phyloP scores from a whole-genome alignment of 2,888 invertebrate genomes.

The Eucera pruinosa region DNA sequence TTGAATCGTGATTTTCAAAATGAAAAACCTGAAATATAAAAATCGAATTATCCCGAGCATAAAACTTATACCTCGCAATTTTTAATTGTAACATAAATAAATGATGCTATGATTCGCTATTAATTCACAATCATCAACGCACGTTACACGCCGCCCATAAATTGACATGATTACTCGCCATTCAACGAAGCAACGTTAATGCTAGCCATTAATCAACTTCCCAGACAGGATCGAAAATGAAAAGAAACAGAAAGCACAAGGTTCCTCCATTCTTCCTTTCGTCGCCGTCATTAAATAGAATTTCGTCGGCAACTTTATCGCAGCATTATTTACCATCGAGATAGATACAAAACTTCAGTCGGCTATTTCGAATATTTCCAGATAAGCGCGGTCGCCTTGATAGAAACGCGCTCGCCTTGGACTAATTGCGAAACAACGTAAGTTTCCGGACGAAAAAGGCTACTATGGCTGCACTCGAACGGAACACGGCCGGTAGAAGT shows the following conservation, averaged over 20 bases:
- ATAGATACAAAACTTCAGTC: conserved; percentile 23
- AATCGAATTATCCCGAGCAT: too few species aligned
- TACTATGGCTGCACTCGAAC: neutral
- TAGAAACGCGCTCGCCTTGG: conserved; percentile 54
- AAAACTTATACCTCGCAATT: too few species aligned
- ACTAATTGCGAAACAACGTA: conserved; percentile 76
- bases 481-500: conserved; percentile 35
- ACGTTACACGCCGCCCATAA: too few species aligned
- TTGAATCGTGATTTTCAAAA: too few species aligned
- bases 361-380: conserved; percentile 22
- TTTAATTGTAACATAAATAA: too few species aligned
- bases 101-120: too few species aligned
- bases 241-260: neutral
- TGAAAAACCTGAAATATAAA: too few species aligned
- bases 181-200: neutral
- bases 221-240: neutral
- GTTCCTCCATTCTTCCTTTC: neutral
- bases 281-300: neutral
- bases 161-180: neutral
- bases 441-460: conserved; percentile 53
- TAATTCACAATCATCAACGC: too few species aligned
- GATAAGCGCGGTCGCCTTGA: conserved; percentile 18
- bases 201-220: neutral
- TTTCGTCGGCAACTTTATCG: conserved; percentile 6
- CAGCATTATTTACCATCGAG: neutral